Base-by-base conservation (phyloP, 2,113 vertebrate genomes). In the Ariopsis seemanni region DNA sequence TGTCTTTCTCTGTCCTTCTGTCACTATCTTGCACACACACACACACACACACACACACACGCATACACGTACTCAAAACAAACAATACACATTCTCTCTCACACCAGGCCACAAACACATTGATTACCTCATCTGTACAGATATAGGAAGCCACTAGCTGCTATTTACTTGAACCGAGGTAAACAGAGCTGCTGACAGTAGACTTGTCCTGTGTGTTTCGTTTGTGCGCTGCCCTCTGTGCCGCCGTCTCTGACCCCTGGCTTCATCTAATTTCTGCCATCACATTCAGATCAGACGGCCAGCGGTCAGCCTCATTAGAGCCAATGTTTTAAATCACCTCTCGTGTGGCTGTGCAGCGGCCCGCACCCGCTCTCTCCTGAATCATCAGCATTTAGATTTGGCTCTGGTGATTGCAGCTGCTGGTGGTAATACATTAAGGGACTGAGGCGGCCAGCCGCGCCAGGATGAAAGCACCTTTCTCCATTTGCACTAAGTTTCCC, bases 341-440 rank as follows among this genome's bases (percentile, higher is more conserved):
- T 93, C 91, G 88, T 93, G 90, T 91, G 93, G 92, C 94, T 92
- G 92, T 91, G 88, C 86, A 87, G 94, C 92, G 92, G 94, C 93
- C 91, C 90, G 84, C 89, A 90, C 93, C 91, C 71, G 90, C 91
- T 95, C 94, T 94, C 93, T 91, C 91, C 93, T 94, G 95, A 95
- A 94, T 95, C 92, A 90, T 91, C 90, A 93, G 95, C 94, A 95
- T 95, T 95, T 95, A 94, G 94, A 96, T 96, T 93, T 94, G 94
- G 93, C 93, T 92, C 92, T 85, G 91, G 92, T 96, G 95, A 96
- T 96, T 95, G 95, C 93, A 92, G 94, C 93, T 94, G 95, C 95
- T 95, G 94, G 93, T 94, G 94, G 95, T 95, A 96, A 95, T 95
- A 95, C 95, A 96, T 96, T 95, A 95, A 94, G 94, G 95, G 94